Conservation (phyloP, 2,888 invertebrate species). For the Heteropelma amictum region DNA sequence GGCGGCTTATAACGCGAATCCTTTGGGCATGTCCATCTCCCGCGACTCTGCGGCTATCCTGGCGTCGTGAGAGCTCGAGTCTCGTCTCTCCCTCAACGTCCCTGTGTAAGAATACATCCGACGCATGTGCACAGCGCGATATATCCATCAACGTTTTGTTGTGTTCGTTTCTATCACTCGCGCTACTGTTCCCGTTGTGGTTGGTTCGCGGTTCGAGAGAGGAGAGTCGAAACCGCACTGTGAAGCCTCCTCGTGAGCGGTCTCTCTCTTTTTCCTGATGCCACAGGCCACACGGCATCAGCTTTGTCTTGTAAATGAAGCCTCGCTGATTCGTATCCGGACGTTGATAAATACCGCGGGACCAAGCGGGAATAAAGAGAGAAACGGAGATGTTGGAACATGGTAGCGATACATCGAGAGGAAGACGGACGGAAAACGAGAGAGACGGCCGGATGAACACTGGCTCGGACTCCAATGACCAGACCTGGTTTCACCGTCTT, state of each 20-base stretch:
- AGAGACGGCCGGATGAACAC: conserved; percentile 9
- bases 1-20: conserved; percentile 47
- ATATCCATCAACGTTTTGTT: conserved; percentile 16
- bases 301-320: conserved; percentile 78
- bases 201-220: conserved; percentile 10
- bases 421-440: conserved; percentile 11
- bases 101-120: conserved; percentile 1
- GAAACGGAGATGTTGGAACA: conserved; percentile 32
- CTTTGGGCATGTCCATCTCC: conserved; percentile 50
- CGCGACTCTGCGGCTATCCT: conserved; percentile 34
- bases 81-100: conserved; percentile 24
- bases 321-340: conserved; percentile 76
- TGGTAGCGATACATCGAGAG: conserved; percentile 13
- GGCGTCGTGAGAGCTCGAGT: conserved; percentile 44
- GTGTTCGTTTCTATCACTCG: conserved; percentile 40
- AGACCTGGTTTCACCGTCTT: conserved; percentile 42
- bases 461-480: conserved; percentile 13
- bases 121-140: background rate
- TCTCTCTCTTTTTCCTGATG: conserved; percentile 56
- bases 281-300: conserved; percentile 67
- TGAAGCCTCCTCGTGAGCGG: conserved; percentile 50
- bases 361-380: conserved; percentile 52
- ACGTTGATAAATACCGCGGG: conserved; percentile 77
- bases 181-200: conserved; percentile 46
- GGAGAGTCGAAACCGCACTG: conserved; percentile 23